Evolutionary conservation across 2,797 vertebrate genomes (phyloP), one percentile per base, ranked within the genome.

Genomic region (Salarias fasciatus): DNA sequence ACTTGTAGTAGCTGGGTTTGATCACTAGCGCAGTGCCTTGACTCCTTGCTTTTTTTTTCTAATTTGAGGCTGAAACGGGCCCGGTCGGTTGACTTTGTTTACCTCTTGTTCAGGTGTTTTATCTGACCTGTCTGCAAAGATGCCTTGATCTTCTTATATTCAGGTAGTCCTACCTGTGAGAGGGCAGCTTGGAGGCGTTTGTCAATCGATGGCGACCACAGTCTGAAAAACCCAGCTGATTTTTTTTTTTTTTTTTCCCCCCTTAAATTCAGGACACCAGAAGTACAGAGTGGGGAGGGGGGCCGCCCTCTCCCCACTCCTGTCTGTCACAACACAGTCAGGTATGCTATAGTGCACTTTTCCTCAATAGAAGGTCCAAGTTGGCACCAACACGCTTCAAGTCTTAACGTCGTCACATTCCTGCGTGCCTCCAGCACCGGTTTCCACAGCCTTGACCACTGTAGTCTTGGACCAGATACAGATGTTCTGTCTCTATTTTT

Each of bases 381-480:
- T 56, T 29, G 63, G 65, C 72, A 38, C 69, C 73, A 52, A 75
- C 85, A 84, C 83, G 13, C 80, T 68, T n/a, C 24, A 79, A 90
- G 90, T 92, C 90, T 92, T 92, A 92, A 90, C 4, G 42, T 78
- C 3, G 72, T 78, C 87, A 86, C 88, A 88, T 91, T 91, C 87
- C 86, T 65, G 71, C 13, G 84, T 85, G 85, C 80, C 84, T 84
- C 72, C 10, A 41, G 82, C 88, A 82, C 84, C 74, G 9, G 57
- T 74, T 79, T 77, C 72, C 77, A 67, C 73, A 68, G 67, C 71
- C 66, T 73, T 51, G 65, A 77, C 79, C 74, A 72, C 72, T 72
- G 66, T 84, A 83, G 80, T 85, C 75, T 78, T 64, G 82, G 83
- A 87, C 76, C 84, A 78, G 77, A 82, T 68, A 65, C 78, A 77